phyloP scores from a whole-genome alignment of 2,797 vertebrate species.

The Cirrhinus mrigala region DNA sequence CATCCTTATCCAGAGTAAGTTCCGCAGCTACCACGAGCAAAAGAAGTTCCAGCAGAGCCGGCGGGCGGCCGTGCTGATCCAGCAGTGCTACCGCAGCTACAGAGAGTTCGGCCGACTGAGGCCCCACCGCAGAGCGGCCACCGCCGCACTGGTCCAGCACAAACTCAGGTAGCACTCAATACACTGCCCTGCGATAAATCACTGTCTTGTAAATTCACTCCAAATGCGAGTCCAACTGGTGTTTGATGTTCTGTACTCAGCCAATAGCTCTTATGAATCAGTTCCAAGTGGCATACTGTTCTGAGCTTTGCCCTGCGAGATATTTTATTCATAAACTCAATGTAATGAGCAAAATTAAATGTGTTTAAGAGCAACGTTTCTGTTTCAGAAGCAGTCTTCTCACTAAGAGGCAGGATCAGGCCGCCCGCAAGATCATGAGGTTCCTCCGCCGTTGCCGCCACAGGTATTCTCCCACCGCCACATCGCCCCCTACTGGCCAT shows the following conservation, averaged over 20 bases:
- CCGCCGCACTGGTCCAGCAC: conserved; percentile 90
- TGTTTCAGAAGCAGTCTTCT: conserved; percentile 93
- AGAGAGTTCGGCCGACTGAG: conserved; percentile 90
- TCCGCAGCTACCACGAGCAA: conserved; percentile 98
- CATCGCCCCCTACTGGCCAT: conserved; percentile 37
- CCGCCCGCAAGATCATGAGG: conserved; percentile 99
- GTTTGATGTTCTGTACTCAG: conserved; percentile 22
- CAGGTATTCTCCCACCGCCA: conserved; percentile 82
- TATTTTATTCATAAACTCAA: conserved; percentile 35
- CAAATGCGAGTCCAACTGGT: conserved; percentile 30
- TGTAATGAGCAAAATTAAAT: conserved; percentile 34
- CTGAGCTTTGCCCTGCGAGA: conserved; percentile 32
- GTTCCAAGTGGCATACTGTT: conserved; percentile 31
- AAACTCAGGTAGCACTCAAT: conserved; percentile 87
- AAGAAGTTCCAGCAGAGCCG: conserved; percentile 99
- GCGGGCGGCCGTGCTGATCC: conserved; percentile 95
- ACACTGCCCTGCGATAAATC: conserved; percentile 8
- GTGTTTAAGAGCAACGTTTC: conserved; percentile 28
- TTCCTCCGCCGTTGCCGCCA: conserved; percentile 98
- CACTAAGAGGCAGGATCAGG: conserved; percentile 99
- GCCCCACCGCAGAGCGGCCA: conserved; percentile 85
- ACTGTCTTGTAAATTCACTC: not conserved
- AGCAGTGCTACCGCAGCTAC: conserved; percentile 99
- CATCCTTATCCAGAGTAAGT: conserved; percentile 99
- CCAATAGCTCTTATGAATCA: conserved; percentile 25